Percentiles rank a stretch among this genome's conserved stretches.
These are phyloP conservation scores for Bombus picipes DNA, from an alignment of 1,140 invertebrate species.

Conservation along the genomic window DNA sequence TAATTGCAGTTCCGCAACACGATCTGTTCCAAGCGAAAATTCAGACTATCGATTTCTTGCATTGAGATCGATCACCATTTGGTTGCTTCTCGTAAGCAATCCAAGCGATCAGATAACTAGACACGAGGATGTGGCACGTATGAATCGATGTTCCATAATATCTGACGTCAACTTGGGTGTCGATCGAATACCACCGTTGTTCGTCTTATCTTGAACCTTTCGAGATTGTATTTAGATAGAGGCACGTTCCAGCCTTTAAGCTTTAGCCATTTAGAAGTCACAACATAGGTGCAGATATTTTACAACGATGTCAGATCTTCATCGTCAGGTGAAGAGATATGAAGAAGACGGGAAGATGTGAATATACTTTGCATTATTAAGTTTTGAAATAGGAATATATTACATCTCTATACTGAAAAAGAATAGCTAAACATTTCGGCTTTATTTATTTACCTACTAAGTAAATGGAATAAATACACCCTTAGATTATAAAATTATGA, in stretches of 20 bases:
- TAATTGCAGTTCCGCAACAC: background rate
- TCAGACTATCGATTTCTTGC: background rate
- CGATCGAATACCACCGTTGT: background rate
- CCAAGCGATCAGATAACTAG: slow-evolving; percentile 6
- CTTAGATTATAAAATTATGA: no score
- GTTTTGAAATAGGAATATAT: background rate
- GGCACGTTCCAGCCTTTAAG: background rate
- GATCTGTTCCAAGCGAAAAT: background rate
- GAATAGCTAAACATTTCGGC: no score
- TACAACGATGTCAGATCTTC: background rate
- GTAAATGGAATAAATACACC: no score
- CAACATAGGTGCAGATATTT: no score
- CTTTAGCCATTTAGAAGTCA: no score
- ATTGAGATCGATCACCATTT: slow-evolving; percentile 10
- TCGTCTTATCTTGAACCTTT: background rate
- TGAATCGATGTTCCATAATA: slow-evolving; percentile 22
- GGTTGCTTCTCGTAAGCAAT: background rate
- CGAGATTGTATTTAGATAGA: slow-evolving; percentile 11
- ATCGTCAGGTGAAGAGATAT: background rate
- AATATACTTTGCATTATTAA: background rate
- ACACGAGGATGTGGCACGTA: background rate
- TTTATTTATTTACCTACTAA: no score
- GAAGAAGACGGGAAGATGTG: background rate
- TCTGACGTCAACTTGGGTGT: background rate
- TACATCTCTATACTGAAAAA: no score